Evolutionary conservation across 2,113 vertebrate genomes (phyloP), one percentile per base, ranked within the genome.

Genomic region (Triplophysa tibetana): DNA sequence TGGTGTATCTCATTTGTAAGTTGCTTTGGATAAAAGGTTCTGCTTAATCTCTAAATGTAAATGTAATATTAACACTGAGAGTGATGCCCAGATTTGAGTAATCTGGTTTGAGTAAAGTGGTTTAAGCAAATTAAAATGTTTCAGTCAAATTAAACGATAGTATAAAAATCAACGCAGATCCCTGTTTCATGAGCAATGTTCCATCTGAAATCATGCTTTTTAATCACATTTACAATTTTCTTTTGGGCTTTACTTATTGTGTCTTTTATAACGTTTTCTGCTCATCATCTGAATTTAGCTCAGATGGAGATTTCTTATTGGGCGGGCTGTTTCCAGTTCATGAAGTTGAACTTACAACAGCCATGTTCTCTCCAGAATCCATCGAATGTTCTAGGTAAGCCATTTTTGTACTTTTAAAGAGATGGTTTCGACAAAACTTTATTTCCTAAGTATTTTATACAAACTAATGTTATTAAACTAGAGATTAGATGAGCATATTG

Each of bases 251-350:
- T 56, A 56, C 19, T 19, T n/a, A 2, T 56, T 56, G 54, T 56
- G 4, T 56, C 17, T 56, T 56, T n/a, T 52, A 17, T 52, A n/a
- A 56, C n/a, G 54, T 56, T n/a, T 56, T 6, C 19, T 70, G 50
- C 76, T 79, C 65, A 8, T 48, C 60, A 26, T 82, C 80, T 45
- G 72, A 85, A 17, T 85, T 82, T n/a, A 77, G 7, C 4, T 16
- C 72, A 14, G 50, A 70, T n/a, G 83, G 83, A 26, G 83, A 85
- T 72, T 85, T 79, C 50, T 43, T 82, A 43, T 62, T 84, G 72
- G 83, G 83, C 66, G 83, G 83, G 4, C 78, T 82, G 29, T 84
- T 84, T 70, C n/a, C 77, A 33, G 23, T 84, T 45, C 56, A 84
- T 45, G 58, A 56, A 56, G 54, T 56, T 19, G 7, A 56, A 56